Conservation (phyloP, 2,797 vertebrate genomes). For the Sandelia bainsii region DNA sequence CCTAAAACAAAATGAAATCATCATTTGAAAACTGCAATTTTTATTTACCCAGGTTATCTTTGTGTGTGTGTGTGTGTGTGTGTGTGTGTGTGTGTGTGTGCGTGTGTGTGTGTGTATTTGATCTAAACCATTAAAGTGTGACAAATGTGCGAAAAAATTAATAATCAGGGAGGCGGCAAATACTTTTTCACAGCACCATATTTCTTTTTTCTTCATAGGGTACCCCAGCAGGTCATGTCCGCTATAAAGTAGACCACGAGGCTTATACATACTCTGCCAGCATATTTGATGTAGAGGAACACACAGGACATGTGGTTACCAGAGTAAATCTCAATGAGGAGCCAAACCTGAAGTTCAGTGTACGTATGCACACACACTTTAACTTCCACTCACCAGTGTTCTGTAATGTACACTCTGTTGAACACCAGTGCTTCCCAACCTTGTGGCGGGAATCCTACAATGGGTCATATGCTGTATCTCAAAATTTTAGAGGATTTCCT, state of each 20-base stretch:
- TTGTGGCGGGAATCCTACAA: background rate
- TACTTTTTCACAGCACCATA: no score
- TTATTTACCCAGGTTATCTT: no score
- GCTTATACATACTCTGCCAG: constrained; percentile 92
- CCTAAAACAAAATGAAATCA: no score
- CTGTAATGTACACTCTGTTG: background rate
- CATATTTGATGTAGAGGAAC: constrained; percentile 93
- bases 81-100: no score
- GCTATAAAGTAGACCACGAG: constrained; percentile 89
- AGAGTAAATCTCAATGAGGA: constrained; percentile 97
- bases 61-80: no score
- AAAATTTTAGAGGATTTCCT: background rate
- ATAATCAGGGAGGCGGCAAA: no score
- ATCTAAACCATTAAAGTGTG: no score
- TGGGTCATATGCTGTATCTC: background rate
- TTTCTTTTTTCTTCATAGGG: constrained; percentile 77
- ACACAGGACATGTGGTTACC: constrained; percentile 89
- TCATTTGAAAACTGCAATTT: no score
- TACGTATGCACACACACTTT: constrained; percentile 70
- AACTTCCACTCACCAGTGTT: background rate
- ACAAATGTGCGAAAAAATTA: no score
- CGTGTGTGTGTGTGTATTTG: no score
- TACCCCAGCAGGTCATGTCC: constrained; percentile 90
- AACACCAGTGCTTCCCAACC: background rate
- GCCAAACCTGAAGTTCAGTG: constrained; percentile 93